A percentile compares a stretch with the other conserved stretches of the same genome.
These are phyloP conservation scores for Oscheius onirici DNA, from an alignment of 2,888 invertebrate genomes.

Conservation along the genomic window DNA sequence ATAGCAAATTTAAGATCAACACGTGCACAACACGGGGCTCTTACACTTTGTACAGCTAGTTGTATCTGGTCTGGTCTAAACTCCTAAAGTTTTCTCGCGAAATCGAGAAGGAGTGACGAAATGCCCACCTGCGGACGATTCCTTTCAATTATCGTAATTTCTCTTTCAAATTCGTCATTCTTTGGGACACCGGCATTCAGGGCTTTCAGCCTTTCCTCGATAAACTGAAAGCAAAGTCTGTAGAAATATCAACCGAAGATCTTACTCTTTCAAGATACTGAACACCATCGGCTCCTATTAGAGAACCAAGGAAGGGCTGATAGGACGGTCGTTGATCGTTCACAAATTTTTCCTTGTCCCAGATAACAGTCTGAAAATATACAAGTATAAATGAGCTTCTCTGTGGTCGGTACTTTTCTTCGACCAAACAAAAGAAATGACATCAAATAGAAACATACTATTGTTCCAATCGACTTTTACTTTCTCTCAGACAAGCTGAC, in stretches of 20 bases:
- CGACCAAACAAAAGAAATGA: no score
- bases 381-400: no score
- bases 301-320: slow-evolving; percentile 49
- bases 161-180: slow-evolving; percentile 93
- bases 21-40: slow-evolving; percentile 11
- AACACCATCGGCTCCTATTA: slow-evolving; percentile 63
- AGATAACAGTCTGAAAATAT: slow-evolving; percentile 36
- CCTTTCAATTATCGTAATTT: slow-evolving; percentile 75
- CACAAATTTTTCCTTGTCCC: slow-evolving; percentile 54
- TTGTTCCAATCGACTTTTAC: no score
- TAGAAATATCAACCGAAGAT: background rate
- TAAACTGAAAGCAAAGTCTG: slow-evolving; percentile 79
- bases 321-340: slow-evolving; percentile 43
- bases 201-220: slow-evolving; percentile 91
- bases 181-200: slow-evolving; percentile 91
- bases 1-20: background rate
- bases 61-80: slow-evolving; percentile 26
- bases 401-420: no score
- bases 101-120: slow-evolving; percentile 22
- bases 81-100: slow-evolving; percentile 15
- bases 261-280: slow-evolving; percentile 66
- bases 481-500: no score
- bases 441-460: no score
- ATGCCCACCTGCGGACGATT: slow-evolving; percentile 44
- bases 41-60: slow-evolving; percentile 30